Percentiles rank a stretch among this genome's conserved stretches.
Conservation (phyloP, 2,113 vertebrate species). For the Aviceda subcristata region DNA sequence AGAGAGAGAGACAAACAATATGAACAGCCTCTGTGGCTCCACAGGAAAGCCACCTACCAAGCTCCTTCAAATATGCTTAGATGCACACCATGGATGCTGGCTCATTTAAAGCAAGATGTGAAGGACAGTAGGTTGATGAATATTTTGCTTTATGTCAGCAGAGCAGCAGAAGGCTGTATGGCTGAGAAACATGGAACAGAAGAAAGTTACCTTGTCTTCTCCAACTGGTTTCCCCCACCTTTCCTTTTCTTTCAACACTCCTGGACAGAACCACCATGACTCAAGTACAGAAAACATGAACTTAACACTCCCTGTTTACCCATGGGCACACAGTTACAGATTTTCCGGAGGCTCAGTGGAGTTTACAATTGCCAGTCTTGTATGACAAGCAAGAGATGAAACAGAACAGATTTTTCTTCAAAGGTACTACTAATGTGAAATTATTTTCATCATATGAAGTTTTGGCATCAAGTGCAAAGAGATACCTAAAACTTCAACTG, state of each 20-base stretch:
- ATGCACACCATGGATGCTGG: not conserved
- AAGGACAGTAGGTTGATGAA: not conserved
- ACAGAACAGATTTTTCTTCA: constrained; percentile 15
- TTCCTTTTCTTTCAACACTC: not conserved
- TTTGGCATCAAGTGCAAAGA: not conserved
- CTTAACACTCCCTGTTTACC: not conserved
- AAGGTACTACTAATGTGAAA: not conserved
- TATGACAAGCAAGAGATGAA: not conserved
- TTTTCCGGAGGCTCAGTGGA: not conserved
- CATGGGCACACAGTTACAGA: not conserved
- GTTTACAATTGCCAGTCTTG: not conserved
- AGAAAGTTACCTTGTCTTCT: not conserved
- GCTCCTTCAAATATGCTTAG: not conserved
- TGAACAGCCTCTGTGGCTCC: not conserved
- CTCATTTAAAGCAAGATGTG: not conserved
- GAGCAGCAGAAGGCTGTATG: not conserved
- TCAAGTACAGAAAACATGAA: not conserved
- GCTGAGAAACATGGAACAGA: not conserved
- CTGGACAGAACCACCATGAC: not conserved
- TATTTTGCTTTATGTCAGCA: not conserved
- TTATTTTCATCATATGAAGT: not conserved
- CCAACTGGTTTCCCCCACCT: not conserved
- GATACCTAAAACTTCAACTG: not conserved
- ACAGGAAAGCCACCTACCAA: not conserved
- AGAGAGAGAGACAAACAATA: not conserved